Evolutionary conservation across 2,888 invertebrate genomes (phyloP).

Genomic region (Phytoseiulus persimilis): DNA sequence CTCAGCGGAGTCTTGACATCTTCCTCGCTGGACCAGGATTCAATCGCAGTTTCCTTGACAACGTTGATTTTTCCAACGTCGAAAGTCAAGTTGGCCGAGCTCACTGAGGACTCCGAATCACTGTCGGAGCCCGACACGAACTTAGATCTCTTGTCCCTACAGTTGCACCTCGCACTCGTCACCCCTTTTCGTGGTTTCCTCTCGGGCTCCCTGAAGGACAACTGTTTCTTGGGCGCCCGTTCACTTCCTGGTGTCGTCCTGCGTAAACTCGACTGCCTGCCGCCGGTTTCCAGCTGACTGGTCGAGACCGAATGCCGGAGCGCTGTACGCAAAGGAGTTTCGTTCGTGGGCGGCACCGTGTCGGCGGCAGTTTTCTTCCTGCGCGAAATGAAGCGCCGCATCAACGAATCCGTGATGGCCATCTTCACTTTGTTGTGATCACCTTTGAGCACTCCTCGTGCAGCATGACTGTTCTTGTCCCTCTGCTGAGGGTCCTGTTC

Average conservation of each 20-base stretch:
- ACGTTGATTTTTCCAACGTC: conserved; percentile 21
- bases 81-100: not conserved
- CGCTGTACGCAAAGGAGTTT: conserved; percentile 7
- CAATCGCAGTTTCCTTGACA: conserved; percentile 22
- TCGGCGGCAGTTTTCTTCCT: not conserved
- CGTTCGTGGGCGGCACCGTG: not conserved
- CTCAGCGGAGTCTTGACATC: conserved; percentile 8
- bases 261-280: conserved; percentile 19
- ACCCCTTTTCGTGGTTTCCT: conserved; percentile 52
- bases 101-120: conserved; percentile 16
- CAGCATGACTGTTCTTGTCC: not conserved
- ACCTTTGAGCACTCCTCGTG: not conserved
- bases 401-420: conserved; percentile 34
- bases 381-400: conserved; percentile 7
- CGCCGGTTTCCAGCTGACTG: conserved; percentile 40
- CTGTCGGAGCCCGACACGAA: conserved; percentile 19
- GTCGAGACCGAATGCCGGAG: conserved; percentile 30
- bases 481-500: not conserved
- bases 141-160: not conserved
- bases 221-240: conserved; percentile 65
- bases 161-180: not conserved
- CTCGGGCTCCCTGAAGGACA: conserved; percentile 78
- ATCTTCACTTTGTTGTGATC: conserved; percentile 33
- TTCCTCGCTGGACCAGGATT: conserved; percentile 30
- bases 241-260: conserved; percentile 50